Evolutionary conservation across 2,113 vertebrate species (phyloP), one percentile per base, ranked within the genome.

Genomic region (Nothoprocta pentlandii): DNA sequence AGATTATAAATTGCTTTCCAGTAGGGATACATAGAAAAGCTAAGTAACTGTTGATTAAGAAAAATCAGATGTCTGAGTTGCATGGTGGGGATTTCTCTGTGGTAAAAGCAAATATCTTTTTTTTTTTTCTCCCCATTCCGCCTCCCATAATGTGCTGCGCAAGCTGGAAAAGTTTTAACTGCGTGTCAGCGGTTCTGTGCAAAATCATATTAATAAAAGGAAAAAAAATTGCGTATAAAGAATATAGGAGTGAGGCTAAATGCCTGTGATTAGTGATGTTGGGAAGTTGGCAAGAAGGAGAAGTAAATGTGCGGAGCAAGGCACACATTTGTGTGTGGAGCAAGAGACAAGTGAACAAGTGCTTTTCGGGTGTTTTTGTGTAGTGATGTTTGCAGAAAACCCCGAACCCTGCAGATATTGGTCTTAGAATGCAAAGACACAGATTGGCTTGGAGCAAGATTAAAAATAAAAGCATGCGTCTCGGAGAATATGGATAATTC

Each of bases 371-470:
- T 12, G 4, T 67, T 79, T 12, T 32, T 0, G 84, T 4, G 71
- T 7, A 2, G 13, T 1, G 75, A 49, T 1, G 2, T 2, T 1
- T 22, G 8, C 19, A 14, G 34, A 16, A 54, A 7, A 1, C 3
- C 23, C 44, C 5, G 6, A 11, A 12, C 1, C 26, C 11, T 1
- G 7, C 1, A 30, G 42, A 46, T 6, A 62, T 1, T 23, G 80
- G 68, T 12, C 5, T 2, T 3, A 3, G 9, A 19, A 17, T 36
- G 76, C 7, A 21, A 42, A 36, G 22, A 28, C 8, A 17, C 76
- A 32, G 89, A n/a, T 78, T 36, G 91, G 22, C 2, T 34, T 12
- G 36, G 79, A 70, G 88, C 21, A 46, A 46, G 67, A 21, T 15
- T 25, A 42, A 10, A 21, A 46, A 67, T 46, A 46, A 6, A 66